Conservation (phyloP, 2,888 invertebrate genomes). For the Blastobasis adustella region DNA sequence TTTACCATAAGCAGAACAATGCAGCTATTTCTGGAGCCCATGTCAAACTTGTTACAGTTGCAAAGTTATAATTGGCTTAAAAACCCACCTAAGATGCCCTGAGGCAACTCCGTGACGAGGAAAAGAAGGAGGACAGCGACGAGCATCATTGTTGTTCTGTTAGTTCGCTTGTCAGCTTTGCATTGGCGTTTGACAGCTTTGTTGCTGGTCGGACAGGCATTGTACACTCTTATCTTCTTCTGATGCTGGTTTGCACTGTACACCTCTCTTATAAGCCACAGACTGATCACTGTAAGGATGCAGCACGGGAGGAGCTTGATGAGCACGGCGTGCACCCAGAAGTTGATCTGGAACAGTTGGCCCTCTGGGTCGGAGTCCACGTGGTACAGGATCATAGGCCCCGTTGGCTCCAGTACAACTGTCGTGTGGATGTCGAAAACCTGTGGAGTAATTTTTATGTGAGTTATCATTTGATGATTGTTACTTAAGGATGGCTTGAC, state of each 20-base stretch:
- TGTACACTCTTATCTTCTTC: slow-evolving; percentile 72
- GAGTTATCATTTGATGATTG: too few species aligned
- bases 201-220: slow-evolving; percentile 53
- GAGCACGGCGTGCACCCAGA: slow-evolving; percentile 87
- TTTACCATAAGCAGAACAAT: too few species aligned
- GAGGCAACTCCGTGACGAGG: slow-evolving; percentile 91
- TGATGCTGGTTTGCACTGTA: slow-evolving; percentile 82
- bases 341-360: slow-evolving; percentile 80
- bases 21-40: too few species aligned
- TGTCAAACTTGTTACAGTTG: too few species aligned
- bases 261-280: slow-evolving; percentile 81
- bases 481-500: too few species aligned
- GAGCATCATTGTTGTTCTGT: slow-evolving; percentile 92
- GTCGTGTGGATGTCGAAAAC: slow-evolving; percentile 68
- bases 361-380: slow-evolving; percentile 74
- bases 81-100: slow-evolving; percentile 77
- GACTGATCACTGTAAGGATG: slow-evolving; percentile 82
- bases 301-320: slow-evolving; percentile 88
- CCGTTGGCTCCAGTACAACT: slow-evolving; percentile 64
- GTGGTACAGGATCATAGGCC: slow-evolving; percentile 61
- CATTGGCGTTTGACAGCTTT: slow-evolving; percentile 53
- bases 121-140: slow-evolving; percentile 91
- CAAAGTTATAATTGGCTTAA: neutral
- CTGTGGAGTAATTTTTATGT: slow-evolving; percentile 22
- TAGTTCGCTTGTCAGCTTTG: slow-evolving; percentile 66